Evolutionary conservation across 2,113 vertebrate species (phyloP), one percentile per base, ranked within the genome.

Genomic region (Plectropomus leopardus): DNA sequence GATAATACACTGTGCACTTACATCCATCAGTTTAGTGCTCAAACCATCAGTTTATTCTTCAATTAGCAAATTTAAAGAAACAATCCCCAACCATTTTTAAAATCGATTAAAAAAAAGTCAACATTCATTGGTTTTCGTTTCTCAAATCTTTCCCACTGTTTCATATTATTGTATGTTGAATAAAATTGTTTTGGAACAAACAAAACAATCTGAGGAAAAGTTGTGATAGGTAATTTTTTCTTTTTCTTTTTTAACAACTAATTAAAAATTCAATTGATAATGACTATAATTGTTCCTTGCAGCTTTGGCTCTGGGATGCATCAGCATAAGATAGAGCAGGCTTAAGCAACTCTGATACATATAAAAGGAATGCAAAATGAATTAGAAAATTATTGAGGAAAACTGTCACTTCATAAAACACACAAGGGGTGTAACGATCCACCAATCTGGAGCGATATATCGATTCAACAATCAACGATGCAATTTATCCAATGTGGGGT

Each of bases 1-100:
- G 60, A 69, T 17, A 61, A 65, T 24, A 68, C 60, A 71, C 51
- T 9, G 48, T 4, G 50, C 32, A 65, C 63, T 58, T 53, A 59
- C 57, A 40, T 28, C 32, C 71, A 34, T 23, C 82, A 60, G 50
- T 32, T 23, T n/a, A 21, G 19, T 21, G 66, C 30, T 42, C 19
- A 51, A 69, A 74, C 23, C 5, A 45, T 51, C 63, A 44, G 48
- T 61, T 71, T 63, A 72, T 78, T 64, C 23, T 59, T 51, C 7
- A 9, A 69, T 64, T 26, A 30, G 50, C 16, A 15, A 19, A n/a
- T 1, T 3, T 4, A 61, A 55, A 66, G 24, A 60, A 11, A 55
- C 36, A 79, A 34, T 54, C 60, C 14, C 34, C 23, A 26, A 23
- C 1, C 1, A n/a, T 53, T 70, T 50, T 34, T 4, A 54, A 7